Percentiles rank a stretch among this genome's conserved stretches.
phyloP scores from a whole-genome alignment of 2,888 invertebrate genomes.

The Catonia carolina region DNA sequence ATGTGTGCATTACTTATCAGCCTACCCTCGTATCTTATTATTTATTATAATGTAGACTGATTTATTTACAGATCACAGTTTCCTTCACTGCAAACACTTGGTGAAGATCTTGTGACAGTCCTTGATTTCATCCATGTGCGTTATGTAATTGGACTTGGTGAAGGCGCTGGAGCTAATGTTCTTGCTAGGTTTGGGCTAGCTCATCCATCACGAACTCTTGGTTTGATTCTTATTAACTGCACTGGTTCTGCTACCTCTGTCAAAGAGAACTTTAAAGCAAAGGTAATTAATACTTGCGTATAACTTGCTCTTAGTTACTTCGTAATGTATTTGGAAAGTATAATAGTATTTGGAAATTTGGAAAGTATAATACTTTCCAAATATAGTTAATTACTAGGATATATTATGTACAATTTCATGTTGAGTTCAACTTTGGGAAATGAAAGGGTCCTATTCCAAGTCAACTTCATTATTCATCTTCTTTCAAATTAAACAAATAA shows the following conservation, averaged over 20 bases:
- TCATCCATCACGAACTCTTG: conserved; percentile 68
- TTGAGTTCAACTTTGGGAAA: no score
- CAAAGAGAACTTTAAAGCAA: conserved; percentile 75
- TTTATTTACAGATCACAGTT: conserved; percentile 58
- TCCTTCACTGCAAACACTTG: conserved; percentile 72
- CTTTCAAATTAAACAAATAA: no score
- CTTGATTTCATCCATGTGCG: conserved; percentile 75
- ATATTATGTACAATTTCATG: background rate
- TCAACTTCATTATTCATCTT: no score
- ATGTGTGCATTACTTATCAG: no score
- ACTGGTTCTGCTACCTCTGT: conserved; percentile 81
- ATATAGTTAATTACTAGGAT: no score
- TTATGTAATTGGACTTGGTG: conserved; percentile 77
- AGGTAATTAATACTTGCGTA: conserved; percentile 46
- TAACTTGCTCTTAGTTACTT: no score
- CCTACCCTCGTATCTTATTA: no score
- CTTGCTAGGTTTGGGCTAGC: conserved; percentile 77
- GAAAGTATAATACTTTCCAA: no score
- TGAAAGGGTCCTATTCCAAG: no score
- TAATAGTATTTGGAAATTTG: background rate
- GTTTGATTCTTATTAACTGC: conserved; percentile 78
- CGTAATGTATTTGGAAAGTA: no score
- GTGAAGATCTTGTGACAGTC: conserved; percentile 73
- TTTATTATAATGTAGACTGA: no score
- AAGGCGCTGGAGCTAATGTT: conserved; percentile 84